These are phyloP conservation scores for Myotis vivesi DNA, from an alignment of 2,797 vertebrate genomes.

Conservation along the genomic window DNA sequence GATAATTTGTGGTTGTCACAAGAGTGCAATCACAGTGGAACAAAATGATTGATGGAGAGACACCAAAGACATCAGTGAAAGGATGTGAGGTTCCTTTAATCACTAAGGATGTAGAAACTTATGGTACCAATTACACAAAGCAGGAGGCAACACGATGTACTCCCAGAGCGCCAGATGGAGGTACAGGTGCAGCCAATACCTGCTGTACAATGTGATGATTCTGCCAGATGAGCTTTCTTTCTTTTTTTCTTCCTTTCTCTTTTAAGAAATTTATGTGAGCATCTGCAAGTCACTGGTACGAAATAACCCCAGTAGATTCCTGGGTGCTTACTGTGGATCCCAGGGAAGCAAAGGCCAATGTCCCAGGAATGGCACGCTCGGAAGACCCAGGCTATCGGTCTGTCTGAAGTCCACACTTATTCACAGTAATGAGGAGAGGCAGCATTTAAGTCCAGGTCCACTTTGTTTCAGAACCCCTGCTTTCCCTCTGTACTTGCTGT, in stretches of 20 bases:
- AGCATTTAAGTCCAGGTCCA: neutral
- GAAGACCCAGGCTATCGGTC: no score
- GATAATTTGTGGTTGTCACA: slow-evolving; percentile 5
- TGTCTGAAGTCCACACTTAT: neutral
- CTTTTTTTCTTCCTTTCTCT: neutral
- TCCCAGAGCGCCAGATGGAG: neutral
- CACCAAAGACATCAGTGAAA: slow-evolving; percentile 13
- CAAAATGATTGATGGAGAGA: slow-evolving; percentile 33
- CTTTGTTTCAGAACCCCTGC: neutral
- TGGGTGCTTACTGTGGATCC: neutral
- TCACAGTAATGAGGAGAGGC: neutral
- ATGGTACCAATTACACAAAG: slow-evolving; percentile 56
- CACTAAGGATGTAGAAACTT: slow-evolving; percentile 16
- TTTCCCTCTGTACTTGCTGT: neutral
- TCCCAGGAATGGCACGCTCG: neutral
- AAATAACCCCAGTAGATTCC: neutral
- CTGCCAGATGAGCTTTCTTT: neutral
- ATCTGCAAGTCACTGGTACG: neutral
- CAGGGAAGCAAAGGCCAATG: neutral
- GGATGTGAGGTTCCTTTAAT: slow-evolving; percentile 50
- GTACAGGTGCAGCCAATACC: slow-evolving; percentile 4
- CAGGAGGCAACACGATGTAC: neutral
- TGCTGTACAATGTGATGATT: neutral
- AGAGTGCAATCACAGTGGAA: neutral
- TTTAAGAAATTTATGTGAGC: neutral